Evolutionary conservation across 2,888 invertebrate species (phyloP).

Genomic region (Slavum lentiscoides): DNA sequence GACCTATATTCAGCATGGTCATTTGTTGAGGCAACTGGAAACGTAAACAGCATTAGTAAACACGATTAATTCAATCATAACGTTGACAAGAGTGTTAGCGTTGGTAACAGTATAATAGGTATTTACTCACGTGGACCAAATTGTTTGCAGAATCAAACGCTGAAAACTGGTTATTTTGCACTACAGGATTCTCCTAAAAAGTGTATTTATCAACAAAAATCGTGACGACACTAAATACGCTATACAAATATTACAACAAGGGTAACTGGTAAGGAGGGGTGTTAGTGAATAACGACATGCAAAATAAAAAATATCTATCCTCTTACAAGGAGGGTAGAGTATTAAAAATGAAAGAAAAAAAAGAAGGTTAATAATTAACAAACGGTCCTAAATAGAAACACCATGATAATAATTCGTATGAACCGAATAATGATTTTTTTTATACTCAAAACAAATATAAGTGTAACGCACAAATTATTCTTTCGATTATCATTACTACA

Average conservation of each 20-base stretch:
- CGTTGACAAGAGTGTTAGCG: background rate
- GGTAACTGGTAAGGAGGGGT: background rate
- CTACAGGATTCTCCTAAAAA: conserved; percentile 41
- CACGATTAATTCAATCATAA: background rate
- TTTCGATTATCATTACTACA: no score
- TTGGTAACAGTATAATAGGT: background rate
- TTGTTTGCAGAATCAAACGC: conserved; percentile 26
- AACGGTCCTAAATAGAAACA: no score
- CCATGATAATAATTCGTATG: no score
- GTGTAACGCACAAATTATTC: no score
- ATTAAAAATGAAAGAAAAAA: no score
- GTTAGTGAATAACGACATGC: background rate
- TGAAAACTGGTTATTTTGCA: conserved; percentile 45
- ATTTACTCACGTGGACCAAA: conserved; percentile 33
- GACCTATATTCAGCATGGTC: conserved; percentile 33
- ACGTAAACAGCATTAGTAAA: background rate
- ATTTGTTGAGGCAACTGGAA: conserved; percentile 50
- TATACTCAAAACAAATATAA: no score
- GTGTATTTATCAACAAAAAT: conserved; percentile 18
- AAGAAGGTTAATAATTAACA: no score
- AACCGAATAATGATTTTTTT: no score
- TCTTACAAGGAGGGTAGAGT: no score
- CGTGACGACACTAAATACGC: background rate
- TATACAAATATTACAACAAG: conserved; percentile 7
- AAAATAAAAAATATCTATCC: background rate